These are phyloP conservation scores for Microplitis deprimator DNA, from an alignment of 2,888 invertebrate species.

Conservation along the genomic window DNA sequence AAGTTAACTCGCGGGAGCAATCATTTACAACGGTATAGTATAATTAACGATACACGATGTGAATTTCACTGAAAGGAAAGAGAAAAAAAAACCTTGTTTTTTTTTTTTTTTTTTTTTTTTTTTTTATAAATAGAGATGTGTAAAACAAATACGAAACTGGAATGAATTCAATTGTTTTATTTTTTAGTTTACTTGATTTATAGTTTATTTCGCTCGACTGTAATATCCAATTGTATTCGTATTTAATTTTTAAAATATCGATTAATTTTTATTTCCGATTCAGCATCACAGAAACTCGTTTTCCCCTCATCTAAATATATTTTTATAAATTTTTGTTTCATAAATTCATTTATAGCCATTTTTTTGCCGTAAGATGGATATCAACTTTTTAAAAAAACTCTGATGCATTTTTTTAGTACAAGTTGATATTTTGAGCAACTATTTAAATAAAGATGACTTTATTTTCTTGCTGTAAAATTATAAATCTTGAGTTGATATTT, in stretches of 20 bases:
- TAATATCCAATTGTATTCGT: background rate
- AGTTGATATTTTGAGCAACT: too few relatives aligned
- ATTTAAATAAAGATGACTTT: too few relatives aligned
- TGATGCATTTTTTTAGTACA: too few relatives aligned
- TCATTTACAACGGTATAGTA: constrained; percentile 23
- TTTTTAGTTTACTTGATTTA: constrained; percentile 12
- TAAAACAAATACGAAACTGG: background rate
- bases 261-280: background rate
- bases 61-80: background rate
- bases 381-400: too few relatives aligned
- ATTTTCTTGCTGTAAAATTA: too few relatives aligned
- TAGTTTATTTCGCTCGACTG: constrained; percentile 12
- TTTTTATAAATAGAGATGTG: background rate
- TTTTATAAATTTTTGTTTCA: too few relatives aligned
- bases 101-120: background rate
- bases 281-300: background rate
- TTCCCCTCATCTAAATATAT: too few relatives aligned
- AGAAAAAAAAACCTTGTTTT: background rate
- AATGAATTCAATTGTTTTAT: background rate
- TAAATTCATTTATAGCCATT: too few relatives aligned
- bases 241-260: background rate
- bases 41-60: constrained; percentile 26
- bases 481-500: too few relatives aligned
- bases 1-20: constrained; percentile 22
- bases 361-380: too few relatives aligned